Conservation (phyloP, 2,888 invertebrate genomes). For the Anarsia innoxiella region DNA sequence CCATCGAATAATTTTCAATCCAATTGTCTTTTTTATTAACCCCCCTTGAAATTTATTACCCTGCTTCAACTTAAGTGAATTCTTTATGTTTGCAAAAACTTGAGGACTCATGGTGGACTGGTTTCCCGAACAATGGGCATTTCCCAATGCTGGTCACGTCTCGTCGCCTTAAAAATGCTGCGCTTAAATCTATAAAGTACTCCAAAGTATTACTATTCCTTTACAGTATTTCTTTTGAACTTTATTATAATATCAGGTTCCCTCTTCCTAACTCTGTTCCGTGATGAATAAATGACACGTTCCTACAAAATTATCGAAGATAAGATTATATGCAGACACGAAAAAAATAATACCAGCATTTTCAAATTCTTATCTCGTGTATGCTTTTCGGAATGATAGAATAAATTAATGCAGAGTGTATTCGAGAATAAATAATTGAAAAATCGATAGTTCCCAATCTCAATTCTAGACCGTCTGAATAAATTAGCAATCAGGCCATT, state of each 20-base stretch:
- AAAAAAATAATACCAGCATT: no score
- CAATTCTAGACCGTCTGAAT: conserved; percentile 4
- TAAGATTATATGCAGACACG: no score
- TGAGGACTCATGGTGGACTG: conserved; percentile 28
- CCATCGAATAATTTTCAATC: no score
- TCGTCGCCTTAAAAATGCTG: conserved; percentile 69
- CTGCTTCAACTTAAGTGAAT: conserved; percentile 60
- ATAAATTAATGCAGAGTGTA: no score
- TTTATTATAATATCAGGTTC: conserved; percentile 57
- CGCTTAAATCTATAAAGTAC: conserved; percentile 70
- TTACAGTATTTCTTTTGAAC: conserved; percentile 57
- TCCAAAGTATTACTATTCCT: conserved; percentile 64
- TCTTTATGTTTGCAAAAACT: conserved; percentile 53
- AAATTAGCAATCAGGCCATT: conserved; percentile 10
- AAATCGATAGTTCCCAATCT: not conserved
- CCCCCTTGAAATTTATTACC: conserved; percentile 54
- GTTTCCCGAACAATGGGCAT: conserved; percentile 59
- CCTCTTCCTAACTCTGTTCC: no score
- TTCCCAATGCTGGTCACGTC: conserved; percentile 60
- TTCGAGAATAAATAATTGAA: not conserved
- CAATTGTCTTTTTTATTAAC: no score
- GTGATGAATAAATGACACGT: no score
- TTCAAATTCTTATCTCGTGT: no score
- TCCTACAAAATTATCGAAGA: no score
- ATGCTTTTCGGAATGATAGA: no score